Percentiles rank a stretch among this genome's conserved stretches.
phyloP scores from a whole-genome alignment of 2,888 invertebrate species.

The Rhagophthalmus giganteus region DNA sequence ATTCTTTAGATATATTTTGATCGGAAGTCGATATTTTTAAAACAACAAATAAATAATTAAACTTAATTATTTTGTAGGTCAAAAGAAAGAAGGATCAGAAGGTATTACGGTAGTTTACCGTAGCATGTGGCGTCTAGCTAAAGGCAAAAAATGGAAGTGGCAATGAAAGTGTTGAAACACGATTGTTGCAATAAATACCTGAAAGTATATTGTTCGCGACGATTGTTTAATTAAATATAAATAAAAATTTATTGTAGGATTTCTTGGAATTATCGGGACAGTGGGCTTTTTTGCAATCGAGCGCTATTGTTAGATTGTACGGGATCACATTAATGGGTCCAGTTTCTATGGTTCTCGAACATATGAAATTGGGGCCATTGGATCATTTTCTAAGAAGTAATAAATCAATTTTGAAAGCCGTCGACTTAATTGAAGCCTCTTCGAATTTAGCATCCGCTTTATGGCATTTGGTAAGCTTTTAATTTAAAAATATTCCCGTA shows the following conservation, averaged over 20 bases:
- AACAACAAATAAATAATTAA: too few relatives aligned
- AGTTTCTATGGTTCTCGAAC: slow-evolving; percentile 80
- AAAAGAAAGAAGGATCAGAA: slow-evolving; percentile 64
- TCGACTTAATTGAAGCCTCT: slow-evolving; percentile 81
- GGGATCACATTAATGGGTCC: slow-evolving; percentile 78
- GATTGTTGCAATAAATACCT: slow-evolving; percentile 65
- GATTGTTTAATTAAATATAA: background rate
- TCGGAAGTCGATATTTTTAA: too few relatives aligned
- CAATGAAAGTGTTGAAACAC: slow-evolving; percentile 75
- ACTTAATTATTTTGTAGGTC: slow-evolving; percentile 52
- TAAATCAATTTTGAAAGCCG: slow-evolving; percentile 59
- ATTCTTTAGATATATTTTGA: too few relatives aligned
- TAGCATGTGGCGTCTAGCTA: slow-evolving; percentile 76
- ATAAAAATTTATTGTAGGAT: slow-evolving; percentile 57
- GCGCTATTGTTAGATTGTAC: slow-evolving; percentile 74
- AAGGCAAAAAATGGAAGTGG: slow-evolving; percentile 77
- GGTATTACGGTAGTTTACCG: slow-evolving; percentile 70
- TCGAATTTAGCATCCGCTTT: slow-evolving; percentile 81
- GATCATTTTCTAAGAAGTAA: slow-evolving; percentile 68
- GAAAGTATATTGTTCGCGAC: slow-evolving; percentile 55
- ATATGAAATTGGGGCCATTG: slow-evolving; percentile 76
- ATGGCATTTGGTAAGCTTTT: slow-evolving; percentile 81
- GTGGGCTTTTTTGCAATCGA: slow-evolving; percentile 78
- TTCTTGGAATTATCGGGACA: slow-evolving; percentile 76
- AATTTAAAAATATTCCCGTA: too few relatives aligned